Conservation (phyloP, 2,888 invertebrate genomes). For the Phorcus lineatus region DNA sequence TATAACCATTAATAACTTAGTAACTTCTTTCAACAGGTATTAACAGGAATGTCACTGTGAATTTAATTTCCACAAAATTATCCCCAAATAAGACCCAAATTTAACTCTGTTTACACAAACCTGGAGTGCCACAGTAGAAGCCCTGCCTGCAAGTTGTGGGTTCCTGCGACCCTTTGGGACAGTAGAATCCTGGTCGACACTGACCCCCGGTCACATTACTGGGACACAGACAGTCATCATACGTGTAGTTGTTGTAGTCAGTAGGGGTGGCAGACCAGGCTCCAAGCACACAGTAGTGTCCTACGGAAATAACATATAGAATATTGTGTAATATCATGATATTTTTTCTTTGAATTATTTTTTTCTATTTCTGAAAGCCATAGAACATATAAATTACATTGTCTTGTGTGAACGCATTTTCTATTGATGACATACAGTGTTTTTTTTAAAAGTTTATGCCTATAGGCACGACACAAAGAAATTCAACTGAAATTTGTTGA, state of each 20-base stretch:
- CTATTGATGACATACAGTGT: not conserved
- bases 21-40: no score
- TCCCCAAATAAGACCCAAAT: no score
- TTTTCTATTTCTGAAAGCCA: no score
- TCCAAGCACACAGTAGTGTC: slow-evolving; percentile 67
- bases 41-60: no score
- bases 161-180: slow-evolving; percentile 60
- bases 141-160: slow-evolving; percentile 67
- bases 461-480: not conserved
- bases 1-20: no score
- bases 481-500: no score
- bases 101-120: no score
- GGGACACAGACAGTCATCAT: slow-evolving; percentile 65
- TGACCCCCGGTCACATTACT: slow-evolving; percentile 66
- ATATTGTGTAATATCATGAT: no score
- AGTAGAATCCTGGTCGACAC: slow-evolving; percentile 68
- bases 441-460: not conserved
- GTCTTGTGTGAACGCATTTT: not conserved
- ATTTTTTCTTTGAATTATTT: no score
- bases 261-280: slow-evolving; percentile 64
- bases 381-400: no score
- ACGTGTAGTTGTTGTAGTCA: slow-evolving; percentile 66
- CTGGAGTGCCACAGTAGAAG: slow-evolving; percentile 59
- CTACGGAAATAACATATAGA: slow-evolving; percentile 45
- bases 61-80: no score